These are phyloP conservation scores for Epinephelus lanceolatus DNA, from an alignment of 2,113 vertebrate species.

Conservation along the genomic window DNA sequence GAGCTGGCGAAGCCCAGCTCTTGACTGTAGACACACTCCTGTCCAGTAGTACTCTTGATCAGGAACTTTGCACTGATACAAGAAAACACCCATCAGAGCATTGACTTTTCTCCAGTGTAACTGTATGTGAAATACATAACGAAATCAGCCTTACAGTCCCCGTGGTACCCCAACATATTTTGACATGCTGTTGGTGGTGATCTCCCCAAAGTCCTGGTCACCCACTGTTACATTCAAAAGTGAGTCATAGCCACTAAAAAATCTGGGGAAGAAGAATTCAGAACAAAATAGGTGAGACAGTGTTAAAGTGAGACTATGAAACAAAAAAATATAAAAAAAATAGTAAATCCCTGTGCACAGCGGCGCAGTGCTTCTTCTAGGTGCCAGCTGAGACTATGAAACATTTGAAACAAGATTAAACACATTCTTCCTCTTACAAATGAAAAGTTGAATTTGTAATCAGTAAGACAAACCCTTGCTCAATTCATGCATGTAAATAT, in stretches of 20 bases:
- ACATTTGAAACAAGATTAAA: background rate
- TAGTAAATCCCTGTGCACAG: too few relatives aligned
- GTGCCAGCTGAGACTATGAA: too few relatives aligned
- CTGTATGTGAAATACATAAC: background rate
- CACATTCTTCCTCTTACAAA: background rate
- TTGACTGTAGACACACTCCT: conserved; percentile 43
- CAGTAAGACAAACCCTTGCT: background rate
- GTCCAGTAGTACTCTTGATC: rapidly evolving
- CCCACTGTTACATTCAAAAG: conserved; percentile 50
- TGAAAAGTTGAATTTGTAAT: too few relatives aligned
- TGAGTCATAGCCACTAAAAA: conserved; percentile 58
- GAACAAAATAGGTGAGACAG: background rate
- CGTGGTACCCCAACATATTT: conserved; percentile 20
- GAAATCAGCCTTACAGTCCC: conserved; percentile 72
- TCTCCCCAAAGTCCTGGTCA: rapidly evolving
- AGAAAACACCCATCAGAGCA: background rate
- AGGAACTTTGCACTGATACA: conserved; percentile 59
- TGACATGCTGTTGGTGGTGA: conserved; percentile 54
- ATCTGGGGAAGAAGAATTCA: conserved; percentile 53
- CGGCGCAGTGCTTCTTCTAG: too few relatives aligned
- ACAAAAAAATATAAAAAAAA: too few relatives aligned
- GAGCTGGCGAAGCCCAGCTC: conserved; percentile 88
- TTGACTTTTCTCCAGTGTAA: background rate
- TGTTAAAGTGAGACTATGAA: too few relatives aligned
- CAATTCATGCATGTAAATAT: background rate